Conservation (phyloP, 1,140 invertebrate genomes). For the Tetramorium parvispinum region DNA sequence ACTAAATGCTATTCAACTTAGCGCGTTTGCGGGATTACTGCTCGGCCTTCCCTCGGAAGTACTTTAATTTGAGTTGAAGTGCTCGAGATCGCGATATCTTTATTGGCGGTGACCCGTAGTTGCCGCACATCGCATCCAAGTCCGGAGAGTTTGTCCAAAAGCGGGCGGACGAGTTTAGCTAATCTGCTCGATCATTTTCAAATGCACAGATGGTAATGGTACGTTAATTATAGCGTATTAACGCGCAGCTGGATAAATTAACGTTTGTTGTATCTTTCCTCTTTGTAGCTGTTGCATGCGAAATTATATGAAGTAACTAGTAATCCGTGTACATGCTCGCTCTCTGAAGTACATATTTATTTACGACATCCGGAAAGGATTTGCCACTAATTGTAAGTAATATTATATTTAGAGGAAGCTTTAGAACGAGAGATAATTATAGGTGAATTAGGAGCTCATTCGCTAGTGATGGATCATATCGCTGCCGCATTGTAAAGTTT, state of each 20-base stretch:
- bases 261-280: constrained; percentile 21
- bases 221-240: constrained; percentile 64
- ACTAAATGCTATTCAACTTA: constrained; percentile 5
- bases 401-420: constrained; percentile 8
- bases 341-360: background rate
- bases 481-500: background rate
- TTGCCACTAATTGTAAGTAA: background rate
- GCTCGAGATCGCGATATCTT: constrained; percentile 40
- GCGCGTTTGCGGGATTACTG: background rate
- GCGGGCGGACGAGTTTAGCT: background rate
- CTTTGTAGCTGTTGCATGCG: background rate
- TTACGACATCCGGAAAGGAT: background rate
- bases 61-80: constrained; percentile 56
- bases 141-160: constrained; percentile 25
- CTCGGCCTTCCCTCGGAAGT: background rate
- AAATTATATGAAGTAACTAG: constrained; percentile 8
- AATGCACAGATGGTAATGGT: constrained; percentile 67
- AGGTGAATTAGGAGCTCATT: constrained; percentile 33
- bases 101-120: constrained; percentile 33
- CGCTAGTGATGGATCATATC: background rate
- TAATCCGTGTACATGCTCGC: background rate
- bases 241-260: constrained; percentile 32
- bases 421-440: constrained; percentile 33
- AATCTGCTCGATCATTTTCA: constrained; percentile 53
- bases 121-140: constrained; percentile 2